phyloP scores from a whole-genome alignment of 2,888 invertebrate genomes.

The Pegoplata infirma region DNA sequence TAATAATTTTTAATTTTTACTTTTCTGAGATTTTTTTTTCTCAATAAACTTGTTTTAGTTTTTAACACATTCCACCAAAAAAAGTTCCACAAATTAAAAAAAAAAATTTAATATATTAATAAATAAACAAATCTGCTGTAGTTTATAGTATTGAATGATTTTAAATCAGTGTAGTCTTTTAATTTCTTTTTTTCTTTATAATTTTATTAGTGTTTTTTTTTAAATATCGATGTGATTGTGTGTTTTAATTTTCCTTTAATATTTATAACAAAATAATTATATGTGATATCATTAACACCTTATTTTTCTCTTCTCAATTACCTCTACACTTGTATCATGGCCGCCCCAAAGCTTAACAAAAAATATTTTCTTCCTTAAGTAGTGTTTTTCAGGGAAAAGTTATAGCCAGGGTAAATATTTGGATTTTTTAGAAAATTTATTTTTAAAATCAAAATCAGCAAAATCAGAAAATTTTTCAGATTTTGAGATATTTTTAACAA shows the following conservation, averaged over 20 bases:
- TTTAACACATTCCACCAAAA: constrained; percentile 52
- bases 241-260: constrained; percentile 18
- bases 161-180: constrained; percentile 38
- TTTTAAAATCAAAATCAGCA: too few species aligned
- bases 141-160: constrained; percentile 33
- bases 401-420: background rate
- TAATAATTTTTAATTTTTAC: background rate
- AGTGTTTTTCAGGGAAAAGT: background rate
- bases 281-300: constrained; percentile 6
- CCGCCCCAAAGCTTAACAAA: background rate
- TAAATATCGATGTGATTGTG: constrained; percentile 37
- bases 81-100: constrained; percentile 49
- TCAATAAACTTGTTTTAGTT: constrained; percentile 34
- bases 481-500: too few species aligned
- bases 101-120: constrained; percentile 28
- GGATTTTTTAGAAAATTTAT: too few species aligned
- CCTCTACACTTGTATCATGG: background rate
- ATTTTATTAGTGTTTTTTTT: constrained; percentile 64
- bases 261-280: background rate
- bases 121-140: constrained; percentile 5
- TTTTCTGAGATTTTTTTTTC: constrained; percentile 11
- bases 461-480: too few species aligned
- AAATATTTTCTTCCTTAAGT: background rate
- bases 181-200: constrained; percentile 47
- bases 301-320: background rate